Base-by-base conservation (phyloP, 2,888 invertebrate genomes). In the Mythimna vitellina region DNA sequence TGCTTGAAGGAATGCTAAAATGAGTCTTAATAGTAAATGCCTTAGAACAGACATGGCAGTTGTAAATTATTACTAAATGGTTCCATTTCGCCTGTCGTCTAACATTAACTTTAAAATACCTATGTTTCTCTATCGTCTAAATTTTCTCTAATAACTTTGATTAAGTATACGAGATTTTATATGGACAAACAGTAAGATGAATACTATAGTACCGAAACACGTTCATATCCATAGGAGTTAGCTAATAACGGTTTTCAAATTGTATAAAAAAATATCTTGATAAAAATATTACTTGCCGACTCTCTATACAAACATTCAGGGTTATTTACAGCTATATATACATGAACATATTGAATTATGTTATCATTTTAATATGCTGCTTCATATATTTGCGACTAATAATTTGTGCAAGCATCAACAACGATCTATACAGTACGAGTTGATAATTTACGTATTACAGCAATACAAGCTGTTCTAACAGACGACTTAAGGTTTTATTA, bases 201-300 rank as follows among this genome's bases (percentile, higher is more conserved):
- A 76, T 77, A 76, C 65, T 82, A 82, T 71, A 78, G 71, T 73
- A 79, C 73, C 69, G 71, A 82, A 85, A 83, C 82, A 79, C 67
- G 76, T 78, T 70, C 64, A 79, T 75, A 78, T 79, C 60, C 72
- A 79, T 64, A 81, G 80, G 57, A 81, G 81, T 81, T 79, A 83
- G 83, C 73, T 85, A 76, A 73, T 82, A 83, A 86, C 87, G 87
- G 86, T 89, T 88, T 85, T 86, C 84, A 86, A 76, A 84, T 80
- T 82, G 84, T 89, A 89, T 95, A 95, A 92, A 95, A 95, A 95
- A 95, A 95, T 95, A 95, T 89, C 90, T 91, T 84, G 89, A 92
- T 91, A 94, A 95, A 95, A 95, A 95, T 95, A 95, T 94, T 88
- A 90, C 85, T 87, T 86, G 83, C 86, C 71, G 54, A 88, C 90